Evolutionary conservation across 1,140 invertebrate genomes (phyloP), one percentile per base, ranked within the genome.

Genomic region (Bombus vancouverensis): DNA sequence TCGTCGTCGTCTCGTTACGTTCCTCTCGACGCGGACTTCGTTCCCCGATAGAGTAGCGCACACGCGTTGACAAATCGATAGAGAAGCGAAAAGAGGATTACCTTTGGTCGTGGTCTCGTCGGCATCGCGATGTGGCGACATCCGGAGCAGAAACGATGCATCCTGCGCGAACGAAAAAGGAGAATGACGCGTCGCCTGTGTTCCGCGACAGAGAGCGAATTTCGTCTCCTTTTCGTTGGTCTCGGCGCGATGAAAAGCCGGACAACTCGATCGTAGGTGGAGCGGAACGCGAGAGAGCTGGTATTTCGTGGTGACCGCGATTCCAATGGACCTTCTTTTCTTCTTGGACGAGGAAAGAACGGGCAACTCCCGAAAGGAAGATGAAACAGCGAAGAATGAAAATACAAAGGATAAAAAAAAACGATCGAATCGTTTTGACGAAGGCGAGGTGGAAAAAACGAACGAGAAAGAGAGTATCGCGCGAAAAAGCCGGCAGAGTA

Each of bases 111-210:
- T 6, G n/a, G 25, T 57, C 59, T 44, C n/a, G n/a, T 32, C 37
- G 78, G n/a, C 28, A 28, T 57, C 47, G 18, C n/a, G 74, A n/a
- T 0, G 39, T 39, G 62, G 12, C 53, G 25, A 44, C 57, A 37
- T 87, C 82, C 87, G 71, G 42, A 65, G 28, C 32, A 53, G 78
- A 70, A 89, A 66, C 68, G 83, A 79, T 68, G 88, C 87, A 89
- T 73, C 87, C 87, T 89, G 88, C 87, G 87, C 88, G 87, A 88
- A 80, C 75, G 79, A 89, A 89, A 86, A 86, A 83, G 87, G 66
- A 86, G 79, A 83, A 76, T 77, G 87, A 89, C 76, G 79, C 87
- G 87, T 77, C 59, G 83, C 59, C 81, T 59, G 53, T 39, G 34
- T 28, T 59, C 37, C 44, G 44, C 59, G 42, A 42, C 37, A 22